These are phyloP conservation scores for Odontesthes bonariensis DNA, from an alignment of 2,113 vertebrate genomes.

Conservation along the genomic window DNA sequence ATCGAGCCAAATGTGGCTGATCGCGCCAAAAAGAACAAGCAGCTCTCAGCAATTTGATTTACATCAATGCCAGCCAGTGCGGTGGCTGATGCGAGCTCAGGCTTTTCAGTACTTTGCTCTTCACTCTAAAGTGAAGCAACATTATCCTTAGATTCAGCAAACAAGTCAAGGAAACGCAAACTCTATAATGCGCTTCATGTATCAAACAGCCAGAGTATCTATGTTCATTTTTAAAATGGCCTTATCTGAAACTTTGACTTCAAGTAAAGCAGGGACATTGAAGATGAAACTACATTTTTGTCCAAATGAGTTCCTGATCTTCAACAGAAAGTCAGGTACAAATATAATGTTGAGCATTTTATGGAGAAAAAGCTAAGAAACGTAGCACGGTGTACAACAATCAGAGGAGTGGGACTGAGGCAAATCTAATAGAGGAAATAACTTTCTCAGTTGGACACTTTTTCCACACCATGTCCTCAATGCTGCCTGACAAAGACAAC, in stretches of 20 bases:
- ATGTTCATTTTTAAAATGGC: slow-evolving; percentile 50
- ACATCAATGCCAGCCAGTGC: slow-evolving; percentile 90
- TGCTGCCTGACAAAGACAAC: slow-evolving; percentile 41
- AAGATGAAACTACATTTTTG: slow-evolving; percentile 77
- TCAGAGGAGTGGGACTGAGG: slow-evolving; percentile 64
- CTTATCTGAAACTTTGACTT: slow-evolving; percentile 77
- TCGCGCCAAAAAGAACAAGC: slow-evolving; percentile 68
- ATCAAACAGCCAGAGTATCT: background rate
- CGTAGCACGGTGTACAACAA: slow-evolving; percentile 60
- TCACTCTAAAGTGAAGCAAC: slow-evolving; percentile 69
- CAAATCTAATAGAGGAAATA: slow-evolving; percentile 50
- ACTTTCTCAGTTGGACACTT: slow-evolving; percentile 39
- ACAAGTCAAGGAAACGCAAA: slow-evolving; percentile 74
- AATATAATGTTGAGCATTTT: slow-evolving; percentile 55
- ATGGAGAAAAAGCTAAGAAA: slow-evolving; percentile 78
- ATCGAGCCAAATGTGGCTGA: slow-evolving; percentile 60
- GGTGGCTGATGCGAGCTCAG: slow-evolving; percentile 87
- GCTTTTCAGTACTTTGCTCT: slow-evolving; percentile 81
- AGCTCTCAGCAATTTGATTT: slow-evolving; percentile 67
- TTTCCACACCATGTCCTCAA: slow-evolving; percentile 14
- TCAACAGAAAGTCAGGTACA: slow-evolving; percentile 46
- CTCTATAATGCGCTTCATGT: slow-evolving; percentile 63
- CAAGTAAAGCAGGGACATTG: slow-evolving; percentile 58
- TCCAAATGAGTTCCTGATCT: slow-evolving; percentile 45
- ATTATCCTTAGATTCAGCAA: slow-evolving; percentile 84